Conservation (phyloP, 2,888 invertebrate species). For the Sepioteuthis lessoniana region DNA sequence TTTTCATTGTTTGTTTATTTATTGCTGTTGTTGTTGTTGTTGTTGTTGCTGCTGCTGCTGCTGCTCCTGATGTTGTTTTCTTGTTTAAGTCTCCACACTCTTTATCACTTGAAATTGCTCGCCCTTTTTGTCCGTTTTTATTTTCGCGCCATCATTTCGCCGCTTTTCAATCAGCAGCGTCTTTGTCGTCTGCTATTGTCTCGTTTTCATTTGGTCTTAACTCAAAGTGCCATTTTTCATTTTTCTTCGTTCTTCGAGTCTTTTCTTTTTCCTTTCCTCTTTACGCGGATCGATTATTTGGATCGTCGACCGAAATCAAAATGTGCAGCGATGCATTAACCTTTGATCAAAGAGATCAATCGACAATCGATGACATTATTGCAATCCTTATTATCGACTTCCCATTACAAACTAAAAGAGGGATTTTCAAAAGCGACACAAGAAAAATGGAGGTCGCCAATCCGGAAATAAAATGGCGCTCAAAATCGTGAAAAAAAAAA, state of each 20-base stretch:
- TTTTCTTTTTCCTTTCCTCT: neutral
- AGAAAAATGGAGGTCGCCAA: neutral
- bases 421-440: neutral
- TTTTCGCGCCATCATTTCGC: too few species aligned
- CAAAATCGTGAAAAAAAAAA: neutral
- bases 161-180: too few species aligned
- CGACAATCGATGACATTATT: constrained; percentile 33
- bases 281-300: neutral
- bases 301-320: neutral
- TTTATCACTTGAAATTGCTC: too few species aligned
- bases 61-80: too few species aligned
- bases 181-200: neutral
- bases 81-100: too few species aligned
- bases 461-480: neutral
- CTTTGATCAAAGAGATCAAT: neutral
- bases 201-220: neutral
- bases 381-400: neutral
- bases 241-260: neutral
- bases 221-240: too few species aligned
- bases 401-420: neutral
- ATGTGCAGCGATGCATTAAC: neutral
- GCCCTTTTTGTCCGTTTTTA: too few species aligned
- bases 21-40: too few species aligned
- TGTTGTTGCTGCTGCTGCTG: too few species aligned
- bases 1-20: too few species aligned